A percentile compares a stretch with the other conserved stretches of the same genome.
Evolutionary conservation across 2,888 invertebrate species (phyloP).

Genomic region (Cheilosia vernalis): DNA sequence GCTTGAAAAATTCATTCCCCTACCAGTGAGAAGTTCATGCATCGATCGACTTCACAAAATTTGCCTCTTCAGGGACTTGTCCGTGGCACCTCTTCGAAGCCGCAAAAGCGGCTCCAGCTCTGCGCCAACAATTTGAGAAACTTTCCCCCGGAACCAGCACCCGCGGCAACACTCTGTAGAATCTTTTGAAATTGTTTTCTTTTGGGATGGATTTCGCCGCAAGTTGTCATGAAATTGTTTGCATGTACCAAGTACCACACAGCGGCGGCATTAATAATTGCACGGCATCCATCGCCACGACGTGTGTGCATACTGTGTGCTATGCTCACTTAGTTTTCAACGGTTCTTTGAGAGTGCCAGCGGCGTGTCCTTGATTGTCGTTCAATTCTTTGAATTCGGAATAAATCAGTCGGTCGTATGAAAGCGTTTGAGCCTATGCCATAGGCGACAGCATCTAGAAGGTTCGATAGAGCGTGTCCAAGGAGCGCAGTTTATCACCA

Average conservation of each 20-base stretch:
- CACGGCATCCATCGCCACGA: background rate
- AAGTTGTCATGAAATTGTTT: slow-evolving; percentile 29
- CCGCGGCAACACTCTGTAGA: background rate
- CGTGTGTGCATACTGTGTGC: background rate
- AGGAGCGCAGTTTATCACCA: slow-evolving; percentile 7
- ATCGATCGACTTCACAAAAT: slow-evolving; percentile 8
- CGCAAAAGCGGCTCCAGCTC: background rate
- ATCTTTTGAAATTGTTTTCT: slow-evolving; percentile 29
- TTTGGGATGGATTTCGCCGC: slow-evolving; percentile 20
- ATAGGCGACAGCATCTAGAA: too few relatives aligned
- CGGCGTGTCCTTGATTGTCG: background rate
- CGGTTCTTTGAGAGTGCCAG: slow-evolving; percentile 6
- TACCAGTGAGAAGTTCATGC: slow-evolving; percentile 2
- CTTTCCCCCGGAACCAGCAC: slow-evolving; percentile 9
- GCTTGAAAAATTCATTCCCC: background rate
- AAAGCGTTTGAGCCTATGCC: background rate
- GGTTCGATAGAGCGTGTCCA: too few relatives aligned
- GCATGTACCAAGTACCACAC: background rate
- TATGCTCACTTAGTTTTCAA: background rate
- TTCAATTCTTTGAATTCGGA: slow-evolving; percentile 1
- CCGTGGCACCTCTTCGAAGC: background rate
- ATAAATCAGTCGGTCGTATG: background rate
- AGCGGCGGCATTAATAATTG: slow-evolving; percentile 12
- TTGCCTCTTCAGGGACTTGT: background rate
- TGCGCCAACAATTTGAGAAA: slow-evolving; percentile 18